Percentiles rank a stretch among this genome's conserved stretches.
These are phyloP conservation scores for Drosophila robusta DNA, from an alignment of 2,888 invertebrate genomes.

Conservation along the genomic window DNA sequence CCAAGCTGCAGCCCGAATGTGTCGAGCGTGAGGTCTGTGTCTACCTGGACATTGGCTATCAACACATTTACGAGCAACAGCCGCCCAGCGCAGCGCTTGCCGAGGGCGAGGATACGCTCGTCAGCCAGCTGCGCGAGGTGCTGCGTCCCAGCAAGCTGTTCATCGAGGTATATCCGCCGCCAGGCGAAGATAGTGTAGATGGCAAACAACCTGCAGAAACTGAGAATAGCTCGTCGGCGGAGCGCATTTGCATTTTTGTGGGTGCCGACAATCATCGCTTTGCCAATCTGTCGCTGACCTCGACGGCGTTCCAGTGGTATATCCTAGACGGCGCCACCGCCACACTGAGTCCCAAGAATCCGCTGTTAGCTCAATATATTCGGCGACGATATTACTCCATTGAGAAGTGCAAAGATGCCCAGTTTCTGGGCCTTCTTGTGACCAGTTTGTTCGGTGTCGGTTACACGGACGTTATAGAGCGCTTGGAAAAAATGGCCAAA, in stretches of 20 bases:
- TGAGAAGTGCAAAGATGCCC: conserved; percentile 96
- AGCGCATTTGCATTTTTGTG: conserved; percentile 88
- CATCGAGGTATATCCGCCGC: conserved; percentile 73
- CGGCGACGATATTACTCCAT: conserved; percentile 93
- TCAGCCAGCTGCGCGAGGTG: conserved; percentile 49
- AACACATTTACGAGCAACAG: conserved; percentile 86
- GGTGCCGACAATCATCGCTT: conserved; percentile 89
- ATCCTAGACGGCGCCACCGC: conserved; percentile 86
- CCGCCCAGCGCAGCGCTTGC: conserved; percentile 22
- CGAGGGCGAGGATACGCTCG: conserved; percentile 47
- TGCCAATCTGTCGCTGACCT: conserved; percentile 87
- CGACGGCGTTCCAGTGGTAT: conserved; percentile 87
- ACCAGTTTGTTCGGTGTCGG: conserved; percentile 94
- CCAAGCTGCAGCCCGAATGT: conserved; percentile 81
- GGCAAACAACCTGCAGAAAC: conserved; percentile 65
- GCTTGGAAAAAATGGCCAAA: conserved; percentile 90
- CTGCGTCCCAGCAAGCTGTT: conserved; percentile 61
- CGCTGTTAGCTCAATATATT: conserved; percentile 87
- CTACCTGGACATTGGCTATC: conserved; percentile 89
- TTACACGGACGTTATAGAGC: conserved; percentile 90
- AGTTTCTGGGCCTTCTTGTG: conserved; percentile 94
- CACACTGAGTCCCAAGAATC: conserved; percentile 84
- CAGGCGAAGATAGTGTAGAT: conserved; percentile 56
- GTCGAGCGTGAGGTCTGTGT: conserved; percentile 86
- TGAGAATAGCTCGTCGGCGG: conserved; percentile 77